Evolutionary conservation across 2,113 vertebrate species (phyloP), one percentile per base, ranked within the genome.

Genomic region (Egretta garzetta): DNA sequence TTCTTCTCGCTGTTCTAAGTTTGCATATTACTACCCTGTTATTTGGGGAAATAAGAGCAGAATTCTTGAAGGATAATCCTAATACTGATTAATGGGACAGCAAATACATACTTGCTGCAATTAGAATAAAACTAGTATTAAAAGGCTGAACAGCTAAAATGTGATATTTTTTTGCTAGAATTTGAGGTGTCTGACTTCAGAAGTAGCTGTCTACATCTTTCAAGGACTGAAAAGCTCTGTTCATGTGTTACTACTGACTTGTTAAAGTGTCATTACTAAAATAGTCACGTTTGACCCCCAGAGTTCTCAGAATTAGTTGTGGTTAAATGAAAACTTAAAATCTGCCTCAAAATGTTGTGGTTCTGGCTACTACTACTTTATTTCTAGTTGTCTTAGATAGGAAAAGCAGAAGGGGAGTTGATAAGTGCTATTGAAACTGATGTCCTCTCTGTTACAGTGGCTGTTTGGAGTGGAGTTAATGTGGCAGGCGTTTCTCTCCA

Each of bases 391-490:
- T 6, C 28, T 59, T 56, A 9, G n/a, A 11, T 10, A 6, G n/a
- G 27, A 37, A 49, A 39, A 37, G 53, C 20, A 39, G 26, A 83
- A 6, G 41, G 22, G 13, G 16, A 30, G 12, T 62, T 39, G 6
- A 59, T 18, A 64, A 32, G 9, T n/a, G 35, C 39, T 81, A 1
- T 22, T 60, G n/a, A 63, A 73, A 24, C 28, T 95, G 45, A 26
- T 1, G 2, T 55, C 12, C 28, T 35, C 27, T 77, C 47, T 96
- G 18, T 95, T 87, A 1, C 93, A 99, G 99, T 99, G 96, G 98
- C 99, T 13, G 99, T 99, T 55, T 99, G 99, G 99, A 99, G 99
- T 0, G 99, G 99, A 0, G 97, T 99, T 5, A 99, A 99, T 1
- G 99, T 99, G 59, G 99, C 99, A 6, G 99, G 99, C 0, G 99